phyloP scores from a whole-genome alignment of 2,797 vertebrate species.

The Etheostoma nigrum region DNA sequence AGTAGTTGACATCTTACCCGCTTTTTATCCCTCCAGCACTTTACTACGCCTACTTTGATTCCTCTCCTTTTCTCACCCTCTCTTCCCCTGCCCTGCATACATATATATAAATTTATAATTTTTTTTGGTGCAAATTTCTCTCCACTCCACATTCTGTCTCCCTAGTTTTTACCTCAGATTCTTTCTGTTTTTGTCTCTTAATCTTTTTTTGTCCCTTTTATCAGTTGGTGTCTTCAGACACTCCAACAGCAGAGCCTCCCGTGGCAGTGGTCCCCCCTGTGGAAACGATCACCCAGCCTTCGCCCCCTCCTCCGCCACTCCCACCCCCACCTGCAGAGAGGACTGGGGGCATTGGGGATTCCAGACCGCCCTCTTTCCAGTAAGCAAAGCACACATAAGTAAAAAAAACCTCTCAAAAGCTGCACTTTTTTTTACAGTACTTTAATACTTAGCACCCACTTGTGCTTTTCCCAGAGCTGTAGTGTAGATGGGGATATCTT shows the following conservation, averaged over 20 bases:
- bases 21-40: slow-evolving; percentile 32
- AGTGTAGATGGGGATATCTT: slow-evolving; percentile 43
- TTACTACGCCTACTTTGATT: slow-evolving; percentile 33
- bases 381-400: slow-evolving; percentile 71
- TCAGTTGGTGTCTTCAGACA: slow-evolving; percentile 92
- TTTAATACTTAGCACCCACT: neutral
- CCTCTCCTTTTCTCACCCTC: slow-evolving; percentile 41
- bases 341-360: slow-evolving; percentile 93
- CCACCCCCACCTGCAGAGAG: slow-evolving; percentile 90
- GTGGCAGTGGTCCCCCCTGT: slow-evolving; percentile 78
- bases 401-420: neutral
- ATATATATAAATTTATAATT: slow-evolving; percentile 2
- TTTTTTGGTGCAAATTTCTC: slow-evolving; percentile 3
- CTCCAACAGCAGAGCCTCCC: slow-evolving; percentile 77
- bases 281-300: slow-evolving; percentile 85
- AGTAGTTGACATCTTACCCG: slow-evolving; percentile 77
- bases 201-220: neutral
- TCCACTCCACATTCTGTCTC: neutral
- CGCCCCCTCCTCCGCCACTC: slow-evolving; percentile 88
- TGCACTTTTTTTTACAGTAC: neutral
- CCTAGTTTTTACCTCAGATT: neutral
- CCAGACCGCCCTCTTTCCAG: slow-evolving; percentile 94
- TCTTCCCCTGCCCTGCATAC: neutral
- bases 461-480: slow-evolving; percentile 12
- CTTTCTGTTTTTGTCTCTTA: neutral